Percentiles rank a stretch among this genome's conserved stretches.
phyloP scores from a whole-genome alignment of 2,888 invertebrate genomes.

The Pristionchus entomophagus region DNA sequence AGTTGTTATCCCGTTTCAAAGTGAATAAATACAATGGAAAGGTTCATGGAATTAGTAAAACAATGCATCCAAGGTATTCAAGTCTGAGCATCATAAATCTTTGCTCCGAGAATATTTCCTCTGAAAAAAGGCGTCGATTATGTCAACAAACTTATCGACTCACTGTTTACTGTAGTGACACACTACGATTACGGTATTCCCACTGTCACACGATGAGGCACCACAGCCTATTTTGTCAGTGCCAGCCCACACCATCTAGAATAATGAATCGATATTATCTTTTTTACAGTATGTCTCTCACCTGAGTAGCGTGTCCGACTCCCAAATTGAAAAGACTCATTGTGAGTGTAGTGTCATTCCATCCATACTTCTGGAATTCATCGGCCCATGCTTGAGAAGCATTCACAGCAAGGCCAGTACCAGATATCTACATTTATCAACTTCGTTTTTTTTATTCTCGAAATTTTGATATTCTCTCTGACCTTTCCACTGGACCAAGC shows the following conservation, averaged over 20 bases:
- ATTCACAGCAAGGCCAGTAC: background rate
- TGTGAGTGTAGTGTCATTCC: constrained; percentile 50
- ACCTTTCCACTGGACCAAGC: constrained; percentile 30
- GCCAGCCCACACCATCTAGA: constrained; percentile 53
- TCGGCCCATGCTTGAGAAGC: constrained; percentile 50
- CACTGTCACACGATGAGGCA: constrained; percentile 51
- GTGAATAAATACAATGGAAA: background rate
- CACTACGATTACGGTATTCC: constrained; percentile 50
- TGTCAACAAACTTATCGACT: background rate
- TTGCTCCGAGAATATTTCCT: constrained; percentile 18
- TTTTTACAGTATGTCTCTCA: background rate
- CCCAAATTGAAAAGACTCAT: constrained; percentile 51
- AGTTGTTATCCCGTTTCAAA: constrained; percentile 30
- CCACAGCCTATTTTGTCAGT: constrained; percentile 54
- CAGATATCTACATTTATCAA: background rate
- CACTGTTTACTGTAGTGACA: constrained; percentile 53
- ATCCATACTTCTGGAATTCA: constrained; percentile 56
- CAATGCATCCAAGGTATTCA: background rate
- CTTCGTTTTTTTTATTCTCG: background rate
- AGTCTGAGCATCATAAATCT: constrained; percentile 15
- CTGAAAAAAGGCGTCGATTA: background rate
- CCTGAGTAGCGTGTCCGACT: constrained; percentile 56
- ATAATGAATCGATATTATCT: background rate
- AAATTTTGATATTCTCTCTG: no score
- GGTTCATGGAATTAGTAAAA: background rate